Evolutionary conservation across 2,797 vertebrate genomes (phyloP), one percentile per base, ranked within the genome.

Genomic region (Erithacus rubecula): DNA sequence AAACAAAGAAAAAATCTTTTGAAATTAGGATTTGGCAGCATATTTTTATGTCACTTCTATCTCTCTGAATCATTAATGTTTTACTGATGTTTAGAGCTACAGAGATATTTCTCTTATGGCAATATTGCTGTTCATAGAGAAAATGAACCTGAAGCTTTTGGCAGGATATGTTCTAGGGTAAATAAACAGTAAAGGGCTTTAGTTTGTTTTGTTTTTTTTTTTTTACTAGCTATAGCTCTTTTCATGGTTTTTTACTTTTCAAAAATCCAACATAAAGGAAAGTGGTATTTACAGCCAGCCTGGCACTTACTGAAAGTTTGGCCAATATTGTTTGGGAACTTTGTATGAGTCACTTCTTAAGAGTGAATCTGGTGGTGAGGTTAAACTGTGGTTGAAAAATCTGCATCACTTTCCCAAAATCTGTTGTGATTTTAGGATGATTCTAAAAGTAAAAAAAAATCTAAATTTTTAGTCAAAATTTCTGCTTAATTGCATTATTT

Each of bases 41-140:
- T 78, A 56, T 36, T 77, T 91, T 56, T 55, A 1, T 75, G 29
- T 83, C 51, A 67, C 27, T 85, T 92, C 22, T 62, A 0, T 82
- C 43, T 82, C 59, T 85, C 75, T 75, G 60, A 70, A 93, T 95
- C 78, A 62, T 72, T 82, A 82, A n/a, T 81, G 64, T 94, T 95
- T 91, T 90, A 44, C 83, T 90, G 56, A 88, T 84, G 37, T 80
- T 93, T 69, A 75, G 46, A 91, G 41, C 55, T 76, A 87, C 64
- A 83, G 88, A 89, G 46, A 63, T 70, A 88, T 75, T 93, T 94
- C 22, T 49, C 14, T 71, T 83, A 29, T 60, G 36, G 59, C 37
- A 63, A 49, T 83, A 32, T 39, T 93, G 30, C 22, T 85, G 24
- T 69, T 92, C 83, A 82, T 83, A 11, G n/a, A 63, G 68, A 90